Base-by-base conservation (phyloP, 2,888 invertebrate species). In the Cartodere bifasciata region DNA sequence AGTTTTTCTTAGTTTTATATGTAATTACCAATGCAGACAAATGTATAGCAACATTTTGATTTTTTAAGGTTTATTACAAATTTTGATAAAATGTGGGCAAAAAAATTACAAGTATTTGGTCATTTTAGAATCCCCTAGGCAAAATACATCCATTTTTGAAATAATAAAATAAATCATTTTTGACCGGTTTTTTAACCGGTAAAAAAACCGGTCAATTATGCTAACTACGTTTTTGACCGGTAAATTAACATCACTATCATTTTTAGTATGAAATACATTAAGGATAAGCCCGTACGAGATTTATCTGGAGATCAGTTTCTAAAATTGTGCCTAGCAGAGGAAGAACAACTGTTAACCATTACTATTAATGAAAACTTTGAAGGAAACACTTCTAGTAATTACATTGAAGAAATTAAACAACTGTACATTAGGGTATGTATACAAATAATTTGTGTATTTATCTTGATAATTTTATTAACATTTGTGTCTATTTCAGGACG, bases 261-360 rank as follows among this genome's bases (percentile, higher is more conserved):
- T 50, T 50, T 10, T 53, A 75, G 75, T 17, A 68, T 88, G 68
- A 94, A 92, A 55, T 98, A 92, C 55, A 52, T 97, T 23, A 84
- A 81, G 52, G 82, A 84, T 53, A 98, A 97, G 53, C 94, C 94
- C 0, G 85, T 95, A 0, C 68, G 82, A 2, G 87, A 91, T 52
- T 63, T 98, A 26, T 70, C 75, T 0, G 84, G 82, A 0, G 95
- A 97, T 46, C 88, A 92, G 56, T 98, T 81, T 59, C 64, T 98
- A 13, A 84, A 85, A 49, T 63, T 94, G 25, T 53, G 66, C 0
- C 74, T 85, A 46, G 88, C 86, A 0, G 80, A 82, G 39, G 82
- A 84, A 39, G 88, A 90, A 55, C 79, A 82, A 44, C 61, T 88
- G 11, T 48, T 88, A 2, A 76, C 72, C n/a, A 61, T 88, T 6